These are phyloP conservation scores for Rhizomys pruinosus DNA, from an alignment of 2,113 vertebrate genomes.

Conservation along the genomic window DNA sequence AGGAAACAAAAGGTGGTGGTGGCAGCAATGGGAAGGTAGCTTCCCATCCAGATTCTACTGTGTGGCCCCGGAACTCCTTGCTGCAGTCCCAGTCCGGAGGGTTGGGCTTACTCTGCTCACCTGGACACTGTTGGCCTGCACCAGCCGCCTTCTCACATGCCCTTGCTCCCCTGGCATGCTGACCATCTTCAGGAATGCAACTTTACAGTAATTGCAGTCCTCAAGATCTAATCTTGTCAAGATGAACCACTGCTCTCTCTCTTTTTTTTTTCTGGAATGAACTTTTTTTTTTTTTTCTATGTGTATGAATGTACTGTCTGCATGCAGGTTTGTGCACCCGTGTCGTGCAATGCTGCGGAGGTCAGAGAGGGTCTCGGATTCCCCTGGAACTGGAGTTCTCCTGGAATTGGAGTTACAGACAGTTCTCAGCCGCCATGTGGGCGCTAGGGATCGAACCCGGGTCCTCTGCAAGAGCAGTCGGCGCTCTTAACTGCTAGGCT, in stretches of 20 bases:
- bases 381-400: too few species aligned
- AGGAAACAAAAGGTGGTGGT: not conserved
- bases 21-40: not conserved
- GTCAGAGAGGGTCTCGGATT: too few species aligned
- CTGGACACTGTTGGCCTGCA: not conserved
- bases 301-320: too few species aligned
- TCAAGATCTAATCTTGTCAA: slow-evolving; percentile 11
- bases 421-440: too few species aligned
- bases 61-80: not conserved
- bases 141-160: not conserved
- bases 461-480: too few species aligned
- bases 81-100: not conserved
- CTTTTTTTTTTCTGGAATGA: too few species aligned
- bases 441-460: too few species aligned
- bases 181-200: not conserved
- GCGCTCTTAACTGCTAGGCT: too few species aligned
- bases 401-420: too few species aligned
- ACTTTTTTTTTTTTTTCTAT: not conserved
- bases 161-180: not conserved
- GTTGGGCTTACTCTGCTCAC: not conserved
- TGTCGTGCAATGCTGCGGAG: too few species aligned
- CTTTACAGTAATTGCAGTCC: not conserved
- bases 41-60: too few species aligned
- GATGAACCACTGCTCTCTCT: not conserved
- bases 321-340: too few species aligned